Evolutionary conservation across 1,140 invertebrate species (phyloP).

Genomic region (Riptortus pedestris): DNA sequence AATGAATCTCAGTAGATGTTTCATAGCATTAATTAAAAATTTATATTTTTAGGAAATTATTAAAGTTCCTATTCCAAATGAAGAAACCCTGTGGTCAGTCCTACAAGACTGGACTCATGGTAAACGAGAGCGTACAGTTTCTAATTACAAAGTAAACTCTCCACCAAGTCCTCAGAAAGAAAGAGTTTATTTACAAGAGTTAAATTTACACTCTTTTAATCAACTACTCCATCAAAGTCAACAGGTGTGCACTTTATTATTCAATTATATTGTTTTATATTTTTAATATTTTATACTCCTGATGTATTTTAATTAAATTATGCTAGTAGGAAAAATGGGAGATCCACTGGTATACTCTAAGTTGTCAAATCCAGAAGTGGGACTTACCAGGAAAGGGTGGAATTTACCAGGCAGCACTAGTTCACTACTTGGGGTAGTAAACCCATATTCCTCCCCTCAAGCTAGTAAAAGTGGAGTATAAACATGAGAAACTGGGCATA

Average conservation of each 20-base stretch:
- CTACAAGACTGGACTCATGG: neutral
- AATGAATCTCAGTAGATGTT: no score
- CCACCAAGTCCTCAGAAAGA: neutral
- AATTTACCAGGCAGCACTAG: no score
- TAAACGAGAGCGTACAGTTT: neutral
- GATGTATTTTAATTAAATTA: neutral
- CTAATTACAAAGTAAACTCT: neutral
- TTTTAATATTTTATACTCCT: neutral
- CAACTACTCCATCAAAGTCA: neutral
- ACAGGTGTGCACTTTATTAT: neutral
- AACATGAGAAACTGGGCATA: no score
- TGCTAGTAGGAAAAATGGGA: no score
- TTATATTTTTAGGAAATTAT: conserved; percentile 1
- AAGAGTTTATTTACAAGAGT: neutral
- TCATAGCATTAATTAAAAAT: no score
- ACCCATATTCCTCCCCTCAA: no score
- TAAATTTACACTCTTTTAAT: neutral
- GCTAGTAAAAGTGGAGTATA: no score
- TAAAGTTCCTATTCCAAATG: neutral
- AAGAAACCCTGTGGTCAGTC: neutral
- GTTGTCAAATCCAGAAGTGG: no score
- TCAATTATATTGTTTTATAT: neutral
- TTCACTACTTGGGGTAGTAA: no score
- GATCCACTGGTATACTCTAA: no score
- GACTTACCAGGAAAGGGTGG: no score